phyloP scores from a whole-genome alignment of 2,113 vertebrate genomes.

The Notarius lentiginosus region DNA sequence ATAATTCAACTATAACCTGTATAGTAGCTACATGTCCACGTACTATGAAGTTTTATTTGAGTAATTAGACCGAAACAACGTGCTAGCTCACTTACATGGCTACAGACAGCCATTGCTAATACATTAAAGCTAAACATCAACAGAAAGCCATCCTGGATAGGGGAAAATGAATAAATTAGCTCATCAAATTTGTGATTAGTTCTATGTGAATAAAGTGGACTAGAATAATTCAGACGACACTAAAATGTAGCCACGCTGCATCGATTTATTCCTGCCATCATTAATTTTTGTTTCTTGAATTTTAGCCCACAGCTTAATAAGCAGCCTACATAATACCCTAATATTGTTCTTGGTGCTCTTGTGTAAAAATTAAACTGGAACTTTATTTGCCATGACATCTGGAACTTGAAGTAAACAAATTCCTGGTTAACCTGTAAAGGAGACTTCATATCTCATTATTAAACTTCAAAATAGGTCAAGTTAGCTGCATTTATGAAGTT shows the following conservation, averaged over 20 bases:
- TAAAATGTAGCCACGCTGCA: too few species aligned
- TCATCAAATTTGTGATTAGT: not conserved
- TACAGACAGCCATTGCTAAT: not conserved
- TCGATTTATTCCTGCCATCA: not conserved
- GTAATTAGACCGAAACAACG: not conserved
- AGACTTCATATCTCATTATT: not conserved
- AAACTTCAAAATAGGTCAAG: not conserved
- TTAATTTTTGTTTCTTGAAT: not conserved
- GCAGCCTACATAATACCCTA: not conserved
- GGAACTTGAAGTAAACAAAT: not conserved
- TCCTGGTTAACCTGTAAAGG: not conserved
- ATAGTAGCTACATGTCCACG: not conserved
- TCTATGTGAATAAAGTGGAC: not conserved
- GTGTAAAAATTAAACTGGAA: not conserved
- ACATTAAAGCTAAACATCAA: not conserved
- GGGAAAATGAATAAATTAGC: too few species aligned
- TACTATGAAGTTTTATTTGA: not conserved
- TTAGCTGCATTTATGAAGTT: not conserved
- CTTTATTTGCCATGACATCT: not conserved
- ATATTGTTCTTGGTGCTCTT: not conserved
- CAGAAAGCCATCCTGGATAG: not conserved
- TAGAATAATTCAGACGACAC: not conserved
- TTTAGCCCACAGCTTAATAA: not conserved
- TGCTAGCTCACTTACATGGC: not conserved
- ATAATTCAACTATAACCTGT: not conserved